phyloP scores from a whole-genome alignment of 1,140 invertebrate genomes.

The Leptopilina boulardi region DNA sequence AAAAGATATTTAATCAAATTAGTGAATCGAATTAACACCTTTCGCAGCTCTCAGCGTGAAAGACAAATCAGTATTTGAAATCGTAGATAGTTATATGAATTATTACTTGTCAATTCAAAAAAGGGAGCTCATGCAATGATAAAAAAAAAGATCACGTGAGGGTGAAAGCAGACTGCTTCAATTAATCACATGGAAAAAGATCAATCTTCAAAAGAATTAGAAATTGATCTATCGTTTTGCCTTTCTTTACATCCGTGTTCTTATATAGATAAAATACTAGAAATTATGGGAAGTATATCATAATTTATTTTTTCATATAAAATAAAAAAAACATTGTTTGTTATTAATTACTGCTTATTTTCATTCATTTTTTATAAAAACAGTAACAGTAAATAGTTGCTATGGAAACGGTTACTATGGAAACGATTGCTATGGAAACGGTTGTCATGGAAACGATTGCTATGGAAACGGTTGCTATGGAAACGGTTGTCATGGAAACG shows the following conservation, averaged over 20 bases:
- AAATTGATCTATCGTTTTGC: slow-evolving; percentile 3
- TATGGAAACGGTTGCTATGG: no score
- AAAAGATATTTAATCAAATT: not conserved
- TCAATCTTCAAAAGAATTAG: slow-evolving; percentile 6
- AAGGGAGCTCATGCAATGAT: not conserved
- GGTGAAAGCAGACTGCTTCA: not conserved
- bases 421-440: no score
- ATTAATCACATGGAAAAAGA: not conserved
- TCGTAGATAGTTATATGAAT: not conserved
- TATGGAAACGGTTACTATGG: no score
- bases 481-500: no score
- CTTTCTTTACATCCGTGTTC: not conserved
- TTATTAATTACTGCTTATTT: no score
- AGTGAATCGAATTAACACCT: not conserved
- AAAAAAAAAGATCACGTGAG: not conserved
- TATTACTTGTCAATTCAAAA: slow-evolving; percentile 8
- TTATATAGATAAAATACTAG: not conserved
- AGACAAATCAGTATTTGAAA: not conserved
- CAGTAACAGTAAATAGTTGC: no score
- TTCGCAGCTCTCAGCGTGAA: not conserved
- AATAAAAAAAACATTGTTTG: no score
- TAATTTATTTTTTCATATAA: no score
- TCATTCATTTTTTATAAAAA: no score
- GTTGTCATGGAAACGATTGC: no score
- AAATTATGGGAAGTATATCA: no score